Base-by-base conservation (phyloP, 1,140 invertebrate species). In the Psix sp. region DNA sequence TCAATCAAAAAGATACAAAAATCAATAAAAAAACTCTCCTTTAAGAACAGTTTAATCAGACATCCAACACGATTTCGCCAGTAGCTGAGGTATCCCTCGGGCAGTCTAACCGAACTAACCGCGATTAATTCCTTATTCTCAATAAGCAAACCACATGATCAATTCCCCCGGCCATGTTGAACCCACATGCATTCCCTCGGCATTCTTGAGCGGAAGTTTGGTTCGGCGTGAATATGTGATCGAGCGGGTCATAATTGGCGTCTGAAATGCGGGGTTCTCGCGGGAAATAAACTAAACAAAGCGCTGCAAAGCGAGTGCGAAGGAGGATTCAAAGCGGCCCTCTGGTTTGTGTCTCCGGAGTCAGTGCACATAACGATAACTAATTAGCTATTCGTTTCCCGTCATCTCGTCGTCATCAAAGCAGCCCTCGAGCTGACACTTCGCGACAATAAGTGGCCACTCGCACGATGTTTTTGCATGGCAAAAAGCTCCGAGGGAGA, bases 381-480 rank as follows among this genome's bases (percentile, higher is more conserved):
- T 75, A 75, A 75, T 75, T 75, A 75, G 51, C 51, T 45, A 51
- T 72, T 65, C 59, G 43, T 59, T 40, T 33, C 14, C 57, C 56
- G 38, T 67, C 62, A 56, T 71, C 71, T 29, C 7, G 18, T 45
- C 24, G 43, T 70, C 65, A 56, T 70, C 60, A 75, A 75, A 70
- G 65, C 35, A 36, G 29, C 59, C 20, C 72, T 68, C 51, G 35
- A 65, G 51, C 56, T 70, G 73, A 35, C 54, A 75, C 73, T 75
- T 52, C 35, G 52, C 51, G 48, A 75, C 65, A 75, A 70, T 75
- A 65, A 75, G 73, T 75, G 49, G 65, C 36, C 73, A 66, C 73
- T 75, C 65, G 40, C 52, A 39, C 38, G 42, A 49, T 70, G 59
- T 68, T 75, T 68, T 75, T 65, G 46, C 59, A 63, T 59, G 43